phyloP scores from a whole-genome alignment of 1,140 invertebrate species.

The Drosophila guanche region DNA sequence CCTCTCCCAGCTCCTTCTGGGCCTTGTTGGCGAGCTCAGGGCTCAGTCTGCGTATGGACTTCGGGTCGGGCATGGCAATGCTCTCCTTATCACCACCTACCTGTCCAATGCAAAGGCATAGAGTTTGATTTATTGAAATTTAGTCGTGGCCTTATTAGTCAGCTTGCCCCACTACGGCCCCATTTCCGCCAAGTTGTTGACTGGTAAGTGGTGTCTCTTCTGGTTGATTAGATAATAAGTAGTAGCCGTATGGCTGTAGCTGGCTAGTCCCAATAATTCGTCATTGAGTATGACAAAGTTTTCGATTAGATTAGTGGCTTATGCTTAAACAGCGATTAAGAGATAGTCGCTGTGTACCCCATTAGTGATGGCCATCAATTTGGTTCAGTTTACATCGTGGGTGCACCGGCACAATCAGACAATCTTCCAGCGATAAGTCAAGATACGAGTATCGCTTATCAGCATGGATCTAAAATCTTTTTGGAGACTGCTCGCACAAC shows the following conservation, averaged over 20 bases:
- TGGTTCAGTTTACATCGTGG: constrained; percentile 14
- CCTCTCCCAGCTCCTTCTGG: constrained; percentile 86
- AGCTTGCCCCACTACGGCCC: constrained; percentile 40
- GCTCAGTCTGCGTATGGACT: constrained; percentile 77
- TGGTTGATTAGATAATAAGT: constrained; percentile 54
- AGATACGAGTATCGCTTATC: constrained; percentile 35
- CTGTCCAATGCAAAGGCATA: constrained; percentile 38
- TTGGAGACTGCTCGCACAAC: constrained; percentile 18
- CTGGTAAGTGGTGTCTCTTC: constrained; percentile 23
- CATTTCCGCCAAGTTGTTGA: constrained; percentile 33
- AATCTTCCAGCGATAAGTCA: not conserved
- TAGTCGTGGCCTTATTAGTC: constrained; percentile 42
- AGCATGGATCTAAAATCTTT: constrained; percentile 8
- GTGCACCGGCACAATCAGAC: constrained; percentile 18
- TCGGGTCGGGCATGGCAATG: constrained; percentile 52
- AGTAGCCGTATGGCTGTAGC: constrained; percentile 24
- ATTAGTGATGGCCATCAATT: constrained; percentile 4
- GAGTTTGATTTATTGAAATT: constrained; percentile 75
- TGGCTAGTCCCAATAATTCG: constrained; percentile 5
- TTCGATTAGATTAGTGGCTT: constrained; percentile 38
- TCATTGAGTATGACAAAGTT: constrained; percentile 12
- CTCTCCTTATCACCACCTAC: constrained; percentile 50
- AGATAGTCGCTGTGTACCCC: not conserved
- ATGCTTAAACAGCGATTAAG: constrained; percentile 3
- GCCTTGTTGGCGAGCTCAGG: constrained; percentile 84